Conservation (phyloP, 2,888 invertebrate species). For the Melinopterus prodromus region DNA sequence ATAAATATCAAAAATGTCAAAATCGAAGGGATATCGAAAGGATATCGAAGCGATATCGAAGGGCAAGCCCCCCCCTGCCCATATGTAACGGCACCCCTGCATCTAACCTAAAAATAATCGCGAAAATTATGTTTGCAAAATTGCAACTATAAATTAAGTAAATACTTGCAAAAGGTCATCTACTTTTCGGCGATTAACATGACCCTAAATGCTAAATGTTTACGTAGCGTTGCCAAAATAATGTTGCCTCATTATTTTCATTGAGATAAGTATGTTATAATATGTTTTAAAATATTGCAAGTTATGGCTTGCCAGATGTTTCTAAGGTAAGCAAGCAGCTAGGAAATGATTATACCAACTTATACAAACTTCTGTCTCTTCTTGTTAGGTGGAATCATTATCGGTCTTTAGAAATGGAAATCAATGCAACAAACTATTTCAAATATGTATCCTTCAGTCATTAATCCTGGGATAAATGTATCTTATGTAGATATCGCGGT, state of each 20-base stretch:
- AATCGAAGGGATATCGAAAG: too few species aligned
- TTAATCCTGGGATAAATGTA: not conserved
- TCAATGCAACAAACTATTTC: not conserved
- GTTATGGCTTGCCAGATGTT: too few species aligned
- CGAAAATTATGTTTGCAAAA: not conserved
- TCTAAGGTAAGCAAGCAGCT: not conserved
- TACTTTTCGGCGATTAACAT: not conserved
- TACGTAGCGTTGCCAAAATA: not conserved
- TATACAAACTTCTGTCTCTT: not conserved
- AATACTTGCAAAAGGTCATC: not conserved
- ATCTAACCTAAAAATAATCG: too few species aligned
- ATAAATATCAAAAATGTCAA: too few species aligned
- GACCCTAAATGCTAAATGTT: not conserved
- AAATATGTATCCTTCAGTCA: not conserved
- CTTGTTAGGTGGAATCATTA: not conserved
- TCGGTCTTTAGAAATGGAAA: not conserved
- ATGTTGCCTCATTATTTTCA: not conserved
- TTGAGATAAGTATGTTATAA: not conserved
- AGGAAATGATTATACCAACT: not conserved
- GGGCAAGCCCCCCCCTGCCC: too few species aligned
- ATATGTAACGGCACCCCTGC: too few species aligned
- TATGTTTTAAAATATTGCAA: not conserved
- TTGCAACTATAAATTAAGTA: not conserved
- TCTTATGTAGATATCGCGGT: not conserved
- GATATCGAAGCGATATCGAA: too few species aligned